Conservation (phyloP, 2,113 vertebrate genomes). For the Hypocryptadius cinnamomeus region DNA sequence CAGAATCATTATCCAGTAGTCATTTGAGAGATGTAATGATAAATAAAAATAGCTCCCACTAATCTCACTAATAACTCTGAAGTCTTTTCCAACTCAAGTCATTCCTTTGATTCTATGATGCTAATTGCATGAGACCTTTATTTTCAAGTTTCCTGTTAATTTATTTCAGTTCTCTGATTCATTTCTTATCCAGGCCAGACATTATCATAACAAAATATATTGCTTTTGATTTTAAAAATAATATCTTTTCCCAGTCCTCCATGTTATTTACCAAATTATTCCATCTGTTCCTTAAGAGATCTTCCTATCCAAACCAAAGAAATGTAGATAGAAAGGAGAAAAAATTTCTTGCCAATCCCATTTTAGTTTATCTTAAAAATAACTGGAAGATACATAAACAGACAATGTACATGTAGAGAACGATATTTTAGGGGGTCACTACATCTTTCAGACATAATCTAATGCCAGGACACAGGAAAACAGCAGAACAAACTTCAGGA, state of each 20-base stretch:
- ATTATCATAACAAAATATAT: not conserved
- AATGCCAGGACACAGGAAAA: not conserved
- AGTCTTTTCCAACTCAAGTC: not conserved
- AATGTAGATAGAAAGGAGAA: not conserved
- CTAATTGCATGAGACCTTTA: not conserved
- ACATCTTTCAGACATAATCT: not conserved
- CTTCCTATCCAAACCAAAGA: not conserved
- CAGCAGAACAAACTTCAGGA: not conserved
- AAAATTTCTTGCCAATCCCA: not conserved
- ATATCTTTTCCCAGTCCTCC: not conserved
- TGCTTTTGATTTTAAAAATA: not conserved
- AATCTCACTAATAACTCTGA: not conserved
- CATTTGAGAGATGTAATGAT: conserved; percentile 11
- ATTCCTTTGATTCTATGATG: not conserved
- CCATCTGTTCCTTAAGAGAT: not conserved
- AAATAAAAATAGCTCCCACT: conserved; percentile 44
- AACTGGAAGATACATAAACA: not conserved
- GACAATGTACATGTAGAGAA: not conserved
- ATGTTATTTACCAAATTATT: not conserved
- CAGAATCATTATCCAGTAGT: conserved; percentile 5
- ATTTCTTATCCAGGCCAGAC: not conserved
- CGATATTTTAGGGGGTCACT: not conserved
- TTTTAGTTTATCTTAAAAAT: not conserved
- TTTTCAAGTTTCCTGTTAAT: not conserved
- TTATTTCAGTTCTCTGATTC: not conserved